Conservation (phyloP, 1,140 invertebrate genomes). For the Hycleus phaleratus region DNA sequence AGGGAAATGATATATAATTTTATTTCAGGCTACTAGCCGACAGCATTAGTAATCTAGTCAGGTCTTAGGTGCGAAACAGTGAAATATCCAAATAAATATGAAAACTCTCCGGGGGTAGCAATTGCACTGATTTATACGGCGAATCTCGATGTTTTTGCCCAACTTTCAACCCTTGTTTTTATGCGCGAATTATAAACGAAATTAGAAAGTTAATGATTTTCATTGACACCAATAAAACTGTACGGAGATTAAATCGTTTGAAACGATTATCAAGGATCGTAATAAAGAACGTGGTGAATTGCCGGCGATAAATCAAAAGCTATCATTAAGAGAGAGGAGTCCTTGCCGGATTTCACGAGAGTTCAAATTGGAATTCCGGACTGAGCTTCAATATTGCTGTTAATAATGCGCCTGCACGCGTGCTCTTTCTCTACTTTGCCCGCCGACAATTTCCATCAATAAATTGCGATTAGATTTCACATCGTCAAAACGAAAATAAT, state of each 20-base stretch:
- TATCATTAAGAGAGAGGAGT: constrained; percentile 30
- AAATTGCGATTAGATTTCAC: constrained; percentile 12
- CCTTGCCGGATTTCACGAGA: constrained; percentile 25
- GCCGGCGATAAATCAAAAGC: constrained; percentile 32
- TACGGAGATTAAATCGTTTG: constrained; percentile 12
- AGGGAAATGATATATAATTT: constrained; percentile 14
- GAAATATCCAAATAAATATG: constrained; percentile 23
- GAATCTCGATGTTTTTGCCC: background rate
- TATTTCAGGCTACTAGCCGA: constrained; percentile 30
- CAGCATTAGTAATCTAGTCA: constrained; percentile 21
- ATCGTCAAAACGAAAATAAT: too few relatives aligned
- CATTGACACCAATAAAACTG: too few relatives aligned
- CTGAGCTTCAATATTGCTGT: constrained; percentile 32
- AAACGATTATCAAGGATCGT: constrained; percentile 16
- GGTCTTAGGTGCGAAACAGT: constrained; percentile 26
- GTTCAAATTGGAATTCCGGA: constrained; percentile 32
- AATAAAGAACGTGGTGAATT: constrained; percentile 28
- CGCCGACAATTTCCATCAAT: constrained; percentile 1
- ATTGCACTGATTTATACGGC: constrained; percentile 5
- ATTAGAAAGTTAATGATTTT: too few relatives aligned
- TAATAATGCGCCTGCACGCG: constrained; percentile 31
- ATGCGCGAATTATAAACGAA: too few relatives aligned
- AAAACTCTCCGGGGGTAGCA: constrained; percentile 9
- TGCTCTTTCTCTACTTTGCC: too few relatives aligned
- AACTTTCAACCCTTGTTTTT: too few relatives aligned